phyloP scores from a whole-genome alignment of 2,113 vertebrate genomes.

The Odocoileus hemionus region DNA sequence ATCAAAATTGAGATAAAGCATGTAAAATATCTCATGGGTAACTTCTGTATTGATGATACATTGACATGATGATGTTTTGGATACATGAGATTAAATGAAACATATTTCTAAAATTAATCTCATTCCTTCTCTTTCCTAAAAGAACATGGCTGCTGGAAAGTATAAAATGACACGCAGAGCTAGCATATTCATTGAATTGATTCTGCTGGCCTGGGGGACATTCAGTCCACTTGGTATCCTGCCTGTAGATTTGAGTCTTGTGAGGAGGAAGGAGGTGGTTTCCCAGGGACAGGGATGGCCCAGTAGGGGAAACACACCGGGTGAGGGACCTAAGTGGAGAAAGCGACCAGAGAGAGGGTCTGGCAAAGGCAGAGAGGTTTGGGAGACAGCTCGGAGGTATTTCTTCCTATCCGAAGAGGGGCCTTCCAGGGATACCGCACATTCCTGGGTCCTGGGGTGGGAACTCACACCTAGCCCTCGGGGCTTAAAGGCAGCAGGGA shows the following conservation, averaged over 20 bases:
- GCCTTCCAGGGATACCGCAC: background rate
- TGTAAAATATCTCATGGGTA: background rate
- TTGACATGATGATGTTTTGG: background rate
- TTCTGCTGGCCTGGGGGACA: background rate
- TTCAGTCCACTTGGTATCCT: background rate
- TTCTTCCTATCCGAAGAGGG: background rate
- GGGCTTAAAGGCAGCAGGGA: background rate
- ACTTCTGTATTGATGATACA: background rate
- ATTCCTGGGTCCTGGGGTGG: background rate
- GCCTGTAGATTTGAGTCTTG: background rate
- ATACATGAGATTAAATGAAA: background rate
- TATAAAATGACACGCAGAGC: background rate
- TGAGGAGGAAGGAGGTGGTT: background rate
- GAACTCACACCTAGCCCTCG: background rate
- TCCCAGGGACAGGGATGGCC: background rate
- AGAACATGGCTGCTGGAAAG: background rate
- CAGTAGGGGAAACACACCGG: fast-evolving
- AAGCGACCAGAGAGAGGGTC: background rate
- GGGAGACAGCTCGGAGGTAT: background rate
- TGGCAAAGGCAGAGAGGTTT: background rate
- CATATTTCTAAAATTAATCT: background rate
- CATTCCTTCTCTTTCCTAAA: background rate
- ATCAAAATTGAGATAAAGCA: background rate
- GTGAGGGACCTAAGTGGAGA: background rate
- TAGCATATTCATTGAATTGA: fast-evolving